These are phyloP conservation scores for Dreissena polymorpha DNA, from an alignment of 1,140 invertebrate species.

Conservation along the genomic window DNA sequence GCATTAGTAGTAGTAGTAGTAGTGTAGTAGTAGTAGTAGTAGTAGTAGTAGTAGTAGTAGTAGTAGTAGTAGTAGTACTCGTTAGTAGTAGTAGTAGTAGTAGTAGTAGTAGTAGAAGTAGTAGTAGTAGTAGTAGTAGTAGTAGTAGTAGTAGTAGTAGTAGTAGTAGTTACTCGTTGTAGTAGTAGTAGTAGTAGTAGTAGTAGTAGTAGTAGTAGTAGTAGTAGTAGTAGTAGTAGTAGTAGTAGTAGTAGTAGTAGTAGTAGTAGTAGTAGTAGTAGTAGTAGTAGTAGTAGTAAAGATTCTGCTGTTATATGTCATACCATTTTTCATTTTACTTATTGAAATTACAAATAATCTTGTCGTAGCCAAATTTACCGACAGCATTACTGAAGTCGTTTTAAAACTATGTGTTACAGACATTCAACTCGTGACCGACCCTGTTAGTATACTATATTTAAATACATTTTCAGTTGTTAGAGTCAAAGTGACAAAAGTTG, in stretches of 20 bases:
- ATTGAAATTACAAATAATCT: too few species aligned
- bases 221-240: constrained; percentile 14
- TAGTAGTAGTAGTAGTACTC: too few species aligned
- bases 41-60: constrained; percentile 5
- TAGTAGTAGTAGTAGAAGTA: neutral
- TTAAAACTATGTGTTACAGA: too few species aligned
- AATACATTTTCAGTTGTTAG: too few species aligned
- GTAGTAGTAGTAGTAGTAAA: neutral
- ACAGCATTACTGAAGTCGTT: too few species aligned
- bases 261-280: constrained; percentile 5
- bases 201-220: constrained; percentile 8
- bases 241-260: constrained; percentile 8
- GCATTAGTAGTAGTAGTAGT: too few species aligned
- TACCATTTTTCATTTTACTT: too few species aligned
- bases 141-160: constrained; percentile 9
- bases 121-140: constrained; percentile 10
- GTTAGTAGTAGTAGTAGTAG: constrained; percentile 1
- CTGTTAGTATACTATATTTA: too few species aligned
- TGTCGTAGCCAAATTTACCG: too few species aligned
- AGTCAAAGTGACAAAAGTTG: too few species aligned
- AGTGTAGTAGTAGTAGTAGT: constrained; percentile 8
- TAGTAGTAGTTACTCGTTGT: neutral
- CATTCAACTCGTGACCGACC: too few species aligned
- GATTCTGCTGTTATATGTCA: too few species aligned
- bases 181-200: neutral